phyloP scores from a whole-genome alignment of 2,888 invertebrate genomes.

The Mimas tiliae region DNA sequence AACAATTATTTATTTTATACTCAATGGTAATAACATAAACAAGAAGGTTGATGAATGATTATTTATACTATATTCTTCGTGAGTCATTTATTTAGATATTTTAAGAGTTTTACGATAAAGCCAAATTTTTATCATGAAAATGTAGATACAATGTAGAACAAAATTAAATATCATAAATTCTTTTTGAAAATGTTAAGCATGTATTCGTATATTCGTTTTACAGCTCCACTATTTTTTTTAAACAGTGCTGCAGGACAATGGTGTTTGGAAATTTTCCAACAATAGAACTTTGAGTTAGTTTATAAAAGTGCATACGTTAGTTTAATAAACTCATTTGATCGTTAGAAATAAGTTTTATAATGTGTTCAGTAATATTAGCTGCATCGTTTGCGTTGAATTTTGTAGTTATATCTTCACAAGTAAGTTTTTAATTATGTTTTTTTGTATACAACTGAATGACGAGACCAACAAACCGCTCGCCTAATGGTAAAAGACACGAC shows the following conservation, averaged over 20 bases:
- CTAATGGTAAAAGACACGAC: too few species aligned
- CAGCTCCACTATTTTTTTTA: conserved; percentile 10
- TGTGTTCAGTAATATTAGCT: conserved; percentile 37
- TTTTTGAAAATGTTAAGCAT: neutral
- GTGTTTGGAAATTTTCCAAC: conserved; percentile 49
- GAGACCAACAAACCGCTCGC: too few species aligned
- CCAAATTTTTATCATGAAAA: neutral
- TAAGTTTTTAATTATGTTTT: neutral
- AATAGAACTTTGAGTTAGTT: conserved; percentile 40
- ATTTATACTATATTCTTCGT: too few species aligned
- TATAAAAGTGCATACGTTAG: conserved; percentile 50
- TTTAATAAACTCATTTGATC: conserved; percentile 32
- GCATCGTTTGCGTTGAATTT: conserved; percentile 34
- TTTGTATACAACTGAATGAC: too few species aligned
- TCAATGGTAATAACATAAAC: too few species aligned
- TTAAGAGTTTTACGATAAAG: neutral
- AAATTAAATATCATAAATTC: neutral
- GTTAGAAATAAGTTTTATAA: conserved; percentile 36
- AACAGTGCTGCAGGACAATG: conserved; percentile 49
- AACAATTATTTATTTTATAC: too few species aligned
- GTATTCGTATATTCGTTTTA: conserved; percentile 1
- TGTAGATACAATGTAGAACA: too few species aligned
- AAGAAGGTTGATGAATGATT: too few species aligned
- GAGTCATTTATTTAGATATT: too few species aligned
- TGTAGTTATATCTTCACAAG: conserved; percentile 30